Evolutionary conservation across 2,113 vertebrate genomes (phyloP).

Genomic region (Eulacestoma nigropectus): DNA sequence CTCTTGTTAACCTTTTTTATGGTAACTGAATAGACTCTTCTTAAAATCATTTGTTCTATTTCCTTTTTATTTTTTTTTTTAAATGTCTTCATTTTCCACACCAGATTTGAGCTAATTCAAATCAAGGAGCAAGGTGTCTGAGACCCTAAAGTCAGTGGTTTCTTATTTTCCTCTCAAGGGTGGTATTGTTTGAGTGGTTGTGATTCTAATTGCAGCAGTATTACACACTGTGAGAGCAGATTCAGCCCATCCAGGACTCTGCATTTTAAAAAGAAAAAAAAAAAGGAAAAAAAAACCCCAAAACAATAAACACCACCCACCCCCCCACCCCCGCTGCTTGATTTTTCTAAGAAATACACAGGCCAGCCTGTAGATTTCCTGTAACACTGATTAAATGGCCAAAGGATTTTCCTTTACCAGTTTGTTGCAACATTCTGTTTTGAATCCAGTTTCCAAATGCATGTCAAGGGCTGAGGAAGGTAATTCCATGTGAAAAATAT

Average conservation of each 20-base stretch:
- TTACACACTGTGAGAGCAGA: neutral
- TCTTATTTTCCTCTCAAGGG: neutral
- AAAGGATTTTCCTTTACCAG: neutral
- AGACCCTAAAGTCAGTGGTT: neutral
- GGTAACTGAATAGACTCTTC: neutral
- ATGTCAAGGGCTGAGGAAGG: neutral
- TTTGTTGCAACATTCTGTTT: neutral
- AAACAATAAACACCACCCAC: neutral
- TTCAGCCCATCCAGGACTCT: neutral
- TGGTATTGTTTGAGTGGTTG: neutral
- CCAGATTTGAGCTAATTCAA: neutral
- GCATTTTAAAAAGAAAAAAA: neutral
- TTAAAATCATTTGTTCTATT: neutral
- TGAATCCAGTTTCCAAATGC: neutral
- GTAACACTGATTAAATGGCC: neutral
- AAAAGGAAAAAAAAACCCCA: fast-evolving
- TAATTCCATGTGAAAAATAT: neutral
- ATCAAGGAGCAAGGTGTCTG: neutral
- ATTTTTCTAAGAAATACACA: neutral
- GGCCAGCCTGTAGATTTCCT: neutral
- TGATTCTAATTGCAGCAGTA: neutral
- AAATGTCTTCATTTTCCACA: neutral
- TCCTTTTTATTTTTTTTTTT: no score
- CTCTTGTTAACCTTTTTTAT: neutral
- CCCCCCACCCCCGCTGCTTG: neutral